Conservation (phyloP, 2,113 vertebrate species). For the Malurus cyaneus region DNA sequence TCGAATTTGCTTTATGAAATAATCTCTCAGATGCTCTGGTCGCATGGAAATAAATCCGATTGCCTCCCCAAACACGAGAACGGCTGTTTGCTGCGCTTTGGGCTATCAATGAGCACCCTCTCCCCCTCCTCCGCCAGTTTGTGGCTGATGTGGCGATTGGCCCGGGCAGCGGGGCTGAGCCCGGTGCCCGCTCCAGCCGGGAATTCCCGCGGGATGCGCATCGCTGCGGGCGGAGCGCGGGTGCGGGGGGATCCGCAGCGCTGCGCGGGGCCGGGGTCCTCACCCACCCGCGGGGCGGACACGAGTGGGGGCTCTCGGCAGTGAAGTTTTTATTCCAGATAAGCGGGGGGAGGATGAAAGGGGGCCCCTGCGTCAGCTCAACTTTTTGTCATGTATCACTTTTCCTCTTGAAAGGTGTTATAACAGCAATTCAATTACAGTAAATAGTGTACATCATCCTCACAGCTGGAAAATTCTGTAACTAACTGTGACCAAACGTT, state of each 20-base stretch:
- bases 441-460: conserved; percentile 66
- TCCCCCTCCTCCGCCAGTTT: rapidly evolving
- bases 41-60: conserved; percentile 8
- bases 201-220: background rate
- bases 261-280: background rate
- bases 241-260: background rate
- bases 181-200: background rate
- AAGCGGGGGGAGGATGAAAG: background rate
- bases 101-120: rapidly evolving
- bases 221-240: too few species aligned
- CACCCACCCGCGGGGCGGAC: background rate
- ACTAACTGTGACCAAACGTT: conserved; percentile 66
- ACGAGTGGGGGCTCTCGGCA: background rate
- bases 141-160: background rate
- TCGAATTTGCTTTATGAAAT: conserved; percentile 43
- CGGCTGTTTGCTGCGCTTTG: background rate
- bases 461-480: conserved; percentile 73
- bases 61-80: background rate
- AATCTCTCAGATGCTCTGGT: conserved; percentile 43
- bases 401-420: conserved; percentile 75
- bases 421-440: conserved; percentile 79
- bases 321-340: background rate
- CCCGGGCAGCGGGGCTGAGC: background rate
- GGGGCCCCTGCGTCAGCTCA: background rate
- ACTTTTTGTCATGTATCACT: conserved; percentile 65